These are phyloP conservation scores for Squalus acanthias DNA, from an alignment of 2,797 vertebrate genomes.

Conservation along the genomic window DNA sequence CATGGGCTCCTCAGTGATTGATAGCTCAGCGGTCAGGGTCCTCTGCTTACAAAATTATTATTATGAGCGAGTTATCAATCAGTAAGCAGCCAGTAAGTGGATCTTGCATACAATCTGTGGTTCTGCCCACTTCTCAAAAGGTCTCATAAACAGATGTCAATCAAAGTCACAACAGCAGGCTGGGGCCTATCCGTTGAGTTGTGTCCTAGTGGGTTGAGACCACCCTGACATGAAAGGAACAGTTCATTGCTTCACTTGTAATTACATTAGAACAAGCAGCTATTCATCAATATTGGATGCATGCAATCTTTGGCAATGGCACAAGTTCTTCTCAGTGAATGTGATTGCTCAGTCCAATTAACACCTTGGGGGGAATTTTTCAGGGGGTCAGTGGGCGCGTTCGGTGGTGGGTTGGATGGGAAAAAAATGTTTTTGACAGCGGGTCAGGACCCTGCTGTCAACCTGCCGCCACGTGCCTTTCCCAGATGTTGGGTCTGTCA, in stretches of 20 bases:
- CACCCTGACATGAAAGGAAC: neutral
- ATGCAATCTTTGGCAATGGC: neutral
- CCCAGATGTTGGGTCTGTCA: no score
- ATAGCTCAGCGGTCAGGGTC: neutral
- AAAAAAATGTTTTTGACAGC: no score
- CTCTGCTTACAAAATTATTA: neutral
- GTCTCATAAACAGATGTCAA: neutral
- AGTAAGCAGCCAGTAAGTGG: neutral
- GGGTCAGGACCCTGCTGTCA: no score
- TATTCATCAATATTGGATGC: neutral
- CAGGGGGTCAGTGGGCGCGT: no score
- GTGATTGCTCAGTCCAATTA: neutral
- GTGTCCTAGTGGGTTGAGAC: neutral
- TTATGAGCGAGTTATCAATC: neutral
- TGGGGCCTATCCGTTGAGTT: neutral
- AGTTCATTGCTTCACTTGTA: neutral
- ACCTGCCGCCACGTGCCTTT: no score
- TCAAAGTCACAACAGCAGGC: neutral
- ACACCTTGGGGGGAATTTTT: neutral
- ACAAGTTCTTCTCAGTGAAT: neutral
- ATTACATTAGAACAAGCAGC: neutral
- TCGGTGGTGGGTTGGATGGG: no score
- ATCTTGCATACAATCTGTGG: neutral
- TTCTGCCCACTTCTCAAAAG: neutral
- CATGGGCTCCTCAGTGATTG: neutral